Evolutionary conservation across 2,113 vertebrate genomes (phyloP), one percentile per base, ranked within the genome.

Genomic region (Sterrhoptilus dennistouni): DNA sequence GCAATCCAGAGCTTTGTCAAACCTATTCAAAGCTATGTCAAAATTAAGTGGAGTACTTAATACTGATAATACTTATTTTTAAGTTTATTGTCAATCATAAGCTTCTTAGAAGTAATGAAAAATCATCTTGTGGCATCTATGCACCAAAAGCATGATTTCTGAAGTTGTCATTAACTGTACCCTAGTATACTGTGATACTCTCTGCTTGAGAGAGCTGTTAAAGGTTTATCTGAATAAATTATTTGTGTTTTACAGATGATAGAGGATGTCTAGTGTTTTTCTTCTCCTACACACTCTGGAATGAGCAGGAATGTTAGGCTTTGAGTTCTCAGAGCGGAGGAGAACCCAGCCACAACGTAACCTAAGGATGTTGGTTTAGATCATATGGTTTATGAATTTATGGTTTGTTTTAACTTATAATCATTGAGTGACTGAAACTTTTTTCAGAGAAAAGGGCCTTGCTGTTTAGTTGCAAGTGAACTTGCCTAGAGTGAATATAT

Each of bases 141-240:
- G 45, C 18, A 61, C 17, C 23, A 15, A 31, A 83, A 79, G 38
- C n/a, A 33, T 63, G 45, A 57, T 66, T 87, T 83, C 78, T 91
- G 42, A 85, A 83, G 60, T 68, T 47, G 42, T 72, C 31, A 4
- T 54, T 54, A 57, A 40, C 64, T 90, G 36, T 87, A 59, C 16
- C 5, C 10, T 69, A 53, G 24, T 31, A 56, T 47, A 36, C 42
- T 83, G 47, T 93, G 36, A 57, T 35, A 38, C 24, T 28, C 35
- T 36, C 35, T 38, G 17, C 72, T 57, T 88, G 47, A 90, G 27
- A 81, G 33, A 27, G 8, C 66, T 91, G 29, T 66, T 69, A 44
- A 54, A 95, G 10, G 23, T 68, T 84, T 79, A 33, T 61, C 31
- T 80, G 54, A 93, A 94, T 77, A 94, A 95, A 91, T 65, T 84